Conservation (phyloP, 2,113 vertebrate species). For the Sceloporus tristichus region DNA sequence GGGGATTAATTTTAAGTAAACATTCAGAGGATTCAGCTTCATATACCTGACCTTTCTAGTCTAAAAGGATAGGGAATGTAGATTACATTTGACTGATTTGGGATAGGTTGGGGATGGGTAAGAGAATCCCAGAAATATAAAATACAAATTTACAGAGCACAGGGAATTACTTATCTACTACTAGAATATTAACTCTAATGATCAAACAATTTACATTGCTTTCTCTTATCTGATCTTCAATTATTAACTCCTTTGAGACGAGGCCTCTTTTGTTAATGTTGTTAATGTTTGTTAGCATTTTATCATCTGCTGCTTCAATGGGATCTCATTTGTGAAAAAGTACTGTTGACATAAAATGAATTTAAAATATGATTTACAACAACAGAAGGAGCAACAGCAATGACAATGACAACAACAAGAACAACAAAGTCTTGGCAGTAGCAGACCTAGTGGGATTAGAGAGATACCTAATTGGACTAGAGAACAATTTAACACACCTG, state of each 20-base stretch:
- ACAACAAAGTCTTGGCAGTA: neutral
- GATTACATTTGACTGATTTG: neutral
- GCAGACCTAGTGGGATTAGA: neutral
- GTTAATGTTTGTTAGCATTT: slow-evolving; percentile 29
- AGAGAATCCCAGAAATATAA: neutral
- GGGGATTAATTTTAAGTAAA: neutral
- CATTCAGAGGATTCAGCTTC: neutral
- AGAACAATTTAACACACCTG: neutral
- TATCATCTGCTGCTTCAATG: slow-evolving; percentile 3
- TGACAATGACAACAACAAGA: neutral
- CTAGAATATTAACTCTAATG: slow-evolving; percentile 29
- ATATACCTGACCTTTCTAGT: neutral
- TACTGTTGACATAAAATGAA: slow-evolving; percentile 15
- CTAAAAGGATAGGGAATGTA: neutral
- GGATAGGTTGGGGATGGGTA: neutral
- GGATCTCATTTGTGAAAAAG: neutral
- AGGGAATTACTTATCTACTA: slow-evolving; percentile 13
- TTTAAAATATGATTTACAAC: slow-evolving; percentile 32
- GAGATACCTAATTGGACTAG: neutral
- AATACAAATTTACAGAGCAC: slow-evolving; percentile 7
- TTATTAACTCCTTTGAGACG: slow-evolving; percentile 24
- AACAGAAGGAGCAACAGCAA: neutral
- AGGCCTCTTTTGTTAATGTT: slow-evolving; percentile 26
- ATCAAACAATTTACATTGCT: slow-evolving; percentile 22
- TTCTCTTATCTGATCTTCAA: slow-evolving; percentile 32